A percentile compares a stretch with the other conserved stretches of the same genome.
Conservation (phyloP, 2,797 vertebrate genomes). For the Nannoperca australis region DNA sequence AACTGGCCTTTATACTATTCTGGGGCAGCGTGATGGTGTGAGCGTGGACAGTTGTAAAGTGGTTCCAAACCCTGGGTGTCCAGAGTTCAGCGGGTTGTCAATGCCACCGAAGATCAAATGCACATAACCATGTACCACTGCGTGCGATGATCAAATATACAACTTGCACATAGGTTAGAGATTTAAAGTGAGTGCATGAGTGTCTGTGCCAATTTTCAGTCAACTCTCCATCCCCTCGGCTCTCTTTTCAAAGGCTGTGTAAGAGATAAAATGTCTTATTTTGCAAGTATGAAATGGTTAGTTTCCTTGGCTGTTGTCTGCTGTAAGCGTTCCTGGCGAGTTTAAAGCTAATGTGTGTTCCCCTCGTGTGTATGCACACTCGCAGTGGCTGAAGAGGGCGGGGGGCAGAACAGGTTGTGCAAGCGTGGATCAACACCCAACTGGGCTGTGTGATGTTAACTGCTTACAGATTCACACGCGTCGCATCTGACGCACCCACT, state of each 20-base stretch:
- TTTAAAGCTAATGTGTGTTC: constrained; percentile 26
- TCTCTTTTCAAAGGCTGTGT: background rate
- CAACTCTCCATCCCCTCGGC: background rate
- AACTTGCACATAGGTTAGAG: background rate
- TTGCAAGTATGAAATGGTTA: constrained; percentile 9
- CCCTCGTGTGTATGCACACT: background rate
- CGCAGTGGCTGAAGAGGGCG: background rate
- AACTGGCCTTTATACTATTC: background rate
- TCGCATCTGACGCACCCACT: constrained; percentile 5
- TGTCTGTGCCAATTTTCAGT: background rate
- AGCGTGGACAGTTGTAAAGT: background rate
- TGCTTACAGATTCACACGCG: constrained; percentile 4
- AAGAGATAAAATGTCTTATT: background rate
- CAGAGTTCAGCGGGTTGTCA: background rate
- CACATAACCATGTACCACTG: background rate
- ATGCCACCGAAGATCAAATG: background rate
- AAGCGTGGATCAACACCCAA: constrained; percentile 12
- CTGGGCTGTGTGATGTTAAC: constrained; percentile 15
- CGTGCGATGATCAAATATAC: background rate
- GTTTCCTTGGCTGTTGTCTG: constrained; percentile 9
- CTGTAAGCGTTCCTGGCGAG: constrained; percentile 25
- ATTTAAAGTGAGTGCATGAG: background rate
- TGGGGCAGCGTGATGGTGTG: background rate
- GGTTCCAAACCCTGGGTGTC: background rate
- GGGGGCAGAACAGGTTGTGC: constrained; percentile 6